Base-by-base conservation (phyloP, 2,888 invertebrate species). In the Pseudococcus viburni region DNA sequence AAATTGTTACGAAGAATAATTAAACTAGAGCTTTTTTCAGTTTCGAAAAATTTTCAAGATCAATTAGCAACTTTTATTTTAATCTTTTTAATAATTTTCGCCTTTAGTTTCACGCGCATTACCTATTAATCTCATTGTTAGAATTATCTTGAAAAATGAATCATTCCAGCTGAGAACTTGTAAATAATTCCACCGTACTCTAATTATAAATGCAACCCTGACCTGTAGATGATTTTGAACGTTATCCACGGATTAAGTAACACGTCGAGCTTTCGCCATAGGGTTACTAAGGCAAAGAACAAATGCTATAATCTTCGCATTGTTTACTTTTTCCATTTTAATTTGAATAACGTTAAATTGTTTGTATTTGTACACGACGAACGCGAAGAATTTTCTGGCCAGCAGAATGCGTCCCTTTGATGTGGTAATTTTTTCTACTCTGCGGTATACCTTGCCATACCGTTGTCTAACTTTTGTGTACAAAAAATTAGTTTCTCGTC, bases 181-280 rank as follows among this genome's bases (percentile, higher is more conserved):
- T 73, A 33, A 33, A 73, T 73, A 73, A 73, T 73, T 73, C 73
- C 73, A 73, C 11, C 73, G 33, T 73, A 17, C 33, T 73, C 80
- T 83, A 42, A 83, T 83, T 83, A 83, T 83, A 83, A 83, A 83
- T 83, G 80, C 80, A 83, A 46, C 80, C 80, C 42, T 83, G 80
- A 83, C 80, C 80, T 46, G 46, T 46, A 46, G 42, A 46, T 83
- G 46, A 83, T 46, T 83, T 83, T 46, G 46, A 83, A 83, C 46
- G 19, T 73, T 73, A 73, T 73, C 73, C 73, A 33, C 17, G 73
- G 73, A 73, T 73, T 73, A 64, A 22, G 22, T 64, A 73, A 73
- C 73, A 7, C 33, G 33, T 15, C 73, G 73, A 73, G 73, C 39
- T 73, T 64, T 64, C 64, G 22, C 64, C 73, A 9, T 12, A 33